Base-by-base conservation (phyloP, 1,140 invertebrate species). In the Thaumetopoea pityocampa region DNA sequence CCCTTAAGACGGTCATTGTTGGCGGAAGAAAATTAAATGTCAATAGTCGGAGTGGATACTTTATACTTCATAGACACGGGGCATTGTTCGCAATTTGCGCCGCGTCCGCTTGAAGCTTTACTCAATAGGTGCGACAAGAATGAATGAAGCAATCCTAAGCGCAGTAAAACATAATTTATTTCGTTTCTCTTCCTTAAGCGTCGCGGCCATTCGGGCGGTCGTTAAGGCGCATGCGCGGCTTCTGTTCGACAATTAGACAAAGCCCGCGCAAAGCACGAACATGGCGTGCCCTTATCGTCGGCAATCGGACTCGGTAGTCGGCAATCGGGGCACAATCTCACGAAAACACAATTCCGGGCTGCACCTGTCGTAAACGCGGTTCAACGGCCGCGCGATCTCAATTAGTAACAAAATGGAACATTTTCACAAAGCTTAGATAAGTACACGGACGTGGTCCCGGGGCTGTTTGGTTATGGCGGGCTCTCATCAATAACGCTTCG, bases 401-500 rank as follows among this genome's bases (percentile, higher is more conserved):
- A 78, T 81, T 81, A 81, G 51, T 47, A 32, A 62, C 51, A 64
- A 45, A 72, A 61, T 52, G 50, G 53, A 50, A 54, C 55, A 51
- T 66, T 71, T 70, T 69, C 73, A 69, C 60, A 67, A 58, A 63
- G 22, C 51, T 52, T 58, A 71, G 60, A 77, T 77, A 72, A 78
- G 70, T 70, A 73, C 76, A 78, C 66, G 74, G 67, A 76, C 68
- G 65, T 65, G 67, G 63, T 78, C 78, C 73, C 36, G 55, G 46
- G 69, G 74, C 78, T 78, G 78, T 82, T 81, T 79, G 74, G 64
- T 65, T 74, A 68, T 69, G 51, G 67, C 52, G 46, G 52, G 36
- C 67, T 69, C 68, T 77, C 74, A 82, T 82, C 78, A 82, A 79
- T 79, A 77, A 78, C 64, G 63, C 62, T 73, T 72, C 65, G 64